Evolutionary conservation across 2,797 vertebrate species (phyloP).

Genomic region (Coregonus ussuriensis): DNA sequence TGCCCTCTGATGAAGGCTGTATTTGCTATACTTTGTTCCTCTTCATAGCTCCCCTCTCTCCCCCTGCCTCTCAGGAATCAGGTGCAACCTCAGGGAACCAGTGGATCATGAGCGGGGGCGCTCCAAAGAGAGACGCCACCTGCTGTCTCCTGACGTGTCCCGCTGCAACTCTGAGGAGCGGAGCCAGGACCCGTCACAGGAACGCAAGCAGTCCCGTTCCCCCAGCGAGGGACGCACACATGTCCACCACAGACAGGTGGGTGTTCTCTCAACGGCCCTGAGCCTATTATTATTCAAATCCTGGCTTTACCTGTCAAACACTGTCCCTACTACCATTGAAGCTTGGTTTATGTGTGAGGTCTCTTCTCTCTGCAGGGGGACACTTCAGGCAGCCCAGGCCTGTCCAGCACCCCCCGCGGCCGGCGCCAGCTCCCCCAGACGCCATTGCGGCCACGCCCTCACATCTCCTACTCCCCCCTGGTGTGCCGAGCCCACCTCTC

Average conservation of each 20-base stretch:
- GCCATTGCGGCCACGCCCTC: constrained; percentile 90
- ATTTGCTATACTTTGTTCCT: not conserved
- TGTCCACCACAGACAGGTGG: constrained; percentile 81
- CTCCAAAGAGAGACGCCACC: constrained; percentile 94
- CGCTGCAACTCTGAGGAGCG: constrained; percentile 96
- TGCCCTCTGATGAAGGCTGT: not conserved
- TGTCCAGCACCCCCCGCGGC: constrained; percentile 85
- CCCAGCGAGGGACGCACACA: constrained; percentile 84
- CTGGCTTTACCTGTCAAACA: not conserved
- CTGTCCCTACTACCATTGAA: not conserved
- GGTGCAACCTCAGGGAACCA: constrained; percentile 83
- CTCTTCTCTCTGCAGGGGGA: constrained; percentile 72
- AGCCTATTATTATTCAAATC: not conserved
- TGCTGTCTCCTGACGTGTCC: constrained; percentile 93
- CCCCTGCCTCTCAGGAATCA: constrained; percentile 70
- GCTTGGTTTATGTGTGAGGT: not conserved
- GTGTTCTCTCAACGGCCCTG: not conserved
- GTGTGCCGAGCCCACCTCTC: constrained; percentile 79
- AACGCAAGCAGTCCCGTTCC: constrained; percentile 81
- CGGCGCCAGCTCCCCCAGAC: constrained; percentile 94
- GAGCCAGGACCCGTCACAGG: constrained; percentile 84
- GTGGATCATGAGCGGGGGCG: constrained; percentile 89
- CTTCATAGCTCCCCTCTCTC: not conserved
- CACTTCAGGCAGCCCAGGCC: constrained; percentile 84
- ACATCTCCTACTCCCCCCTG: constrained; percentile 93